phyloP scores from a whole-genome alignment of 2,113 vertebrate genomes.

The Pseudorhombus dupliciocellatus region DNA sequence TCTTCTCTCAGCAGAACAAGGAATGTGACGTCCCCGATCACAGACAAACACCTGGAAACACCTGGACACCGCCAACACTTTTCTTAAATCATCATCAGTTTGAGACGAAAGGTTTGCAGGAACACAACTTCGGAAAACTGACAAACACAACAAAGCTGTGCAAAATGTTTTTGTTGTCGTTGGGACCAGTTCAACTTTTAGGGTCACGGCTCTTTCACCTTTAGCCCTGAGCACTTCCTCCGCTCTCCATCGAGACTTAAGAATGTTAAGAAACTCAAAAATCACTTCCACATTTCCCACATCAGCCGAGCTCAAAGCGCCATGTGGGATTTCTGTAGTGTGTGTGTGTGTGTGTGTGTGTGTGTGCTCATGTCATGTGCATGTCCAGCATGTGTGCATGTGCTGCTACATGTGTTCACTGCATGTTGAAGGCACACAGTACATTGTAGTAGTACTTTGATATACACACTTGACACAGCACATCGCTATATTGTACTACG shows the following conservation, averaged over 20 bases:
- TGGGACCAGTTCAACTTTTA: slow-evolving; percentile 10
- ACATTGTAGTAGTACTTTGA: not conserved
- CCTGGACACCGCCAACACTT: not conserved
- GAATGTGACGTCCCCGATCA: not conserved
- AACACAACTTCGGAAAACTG: not conserved
- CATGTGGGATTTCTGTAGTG: slow-evolving; percentile 17
- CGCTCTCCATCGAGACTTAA: not conserved
- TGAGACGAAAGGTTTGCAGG: not conserved
- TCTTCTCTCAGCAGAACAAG: not conserved
- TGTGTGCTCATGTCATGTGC: not conserved
- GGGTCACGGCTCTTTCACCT: slow-evolving; percentile 24
- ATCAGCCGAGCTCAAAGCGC: not conserved
- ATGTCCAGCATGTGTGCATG: not conserved
- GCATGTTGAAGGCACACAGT: not conserved
- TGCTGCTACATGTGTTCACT: slow-evolving; percentile 9
- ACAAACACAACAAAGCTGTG: not conserved
- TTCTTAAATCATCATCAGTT: not conserved
- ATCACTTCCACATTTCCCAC: slow-evolving; percentile 60
- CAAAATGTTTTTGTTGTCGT: not conserved
- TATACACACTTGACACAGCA: slow-evolving; percentile 2
- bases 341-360: slow-evolving; percentile 1
- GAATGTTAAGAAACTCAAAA: slow-evolving; percentile 19
- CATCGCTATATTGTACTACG: not conserved
- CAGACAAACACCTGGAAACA: too few species aligned
- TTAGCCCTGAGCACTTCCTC: slow-evolving; percentile 31